Conservation (phyloP, 2,888 invertebrate genomes). For the Venusia cambrica region DNA sequence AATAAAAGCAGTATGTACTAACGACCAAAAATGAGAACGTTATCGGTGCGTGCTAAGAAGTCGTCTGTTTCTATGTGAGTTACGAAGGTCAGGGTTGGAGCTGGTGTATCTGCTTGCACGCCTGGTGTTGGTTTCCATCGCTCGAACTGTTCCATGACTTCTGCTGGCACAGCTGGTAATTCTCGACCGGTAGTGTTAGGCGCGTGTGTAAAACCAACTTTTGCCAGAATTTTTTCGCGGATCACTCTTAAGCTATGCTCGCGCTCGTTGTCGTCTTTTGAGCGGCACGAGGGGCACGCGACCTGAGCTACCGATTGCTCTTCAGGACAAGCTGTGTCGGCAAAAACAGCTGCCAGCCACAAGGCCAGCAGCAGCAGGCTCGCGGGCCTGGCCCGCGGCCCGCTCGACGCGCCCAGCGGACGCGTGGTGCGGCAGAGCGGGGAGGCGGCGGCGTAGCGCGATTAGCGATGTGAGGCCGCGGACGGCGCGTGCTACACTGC, state of each 20-base stretch:
- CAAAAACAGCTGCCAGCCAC: slow-evolving; percentile 71
- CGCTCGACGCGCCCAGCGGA: slow-evolving; percentile 79
- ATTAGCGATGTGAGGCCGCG: slow-evolving; percentile 72
- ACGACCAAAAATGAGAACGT: slow-evolving; percentile 86
- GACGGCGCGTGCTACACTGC: slow-evolving; percentile 77
- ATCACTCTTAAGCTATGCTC: slow-evolving; percentile 83
- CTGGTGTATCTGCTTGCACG: slow-evolving; percentile 82
- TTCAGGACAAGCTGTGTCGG: slow-evolving; percentile 66
- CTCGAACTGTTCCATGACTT: slow-evolving; percentile 75
- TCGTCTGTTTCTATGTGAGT: slow-evolving; percentile 83
- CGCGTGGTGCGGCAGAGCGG: slow-evolving; percentile 79
- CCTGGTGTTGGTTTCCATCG: slow-evolving; percentile 78
- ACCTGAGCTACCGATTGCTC: slow-evolving; percentile 52
- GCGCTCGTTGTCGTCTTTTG: slow-evolving; percentile 80
- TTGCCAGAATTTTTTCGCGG: slow-evolving; percentile 83
- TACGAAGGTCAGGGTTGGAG: slow-evolving; percentile 72
- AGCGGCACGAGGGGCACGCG: slow-evolving; percentile 78
- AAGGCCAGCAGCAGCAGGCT: slow-evolving; percentile 78
- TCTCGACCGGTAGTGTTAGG: slow-evolving; percentile 83
- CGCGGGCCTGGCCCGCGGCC: slow-evolving; percentile 81
- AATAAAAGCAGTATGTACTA: slow-evolving; percentile 68
- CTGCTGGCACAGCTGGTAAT: slow-evolving; percentile 80
- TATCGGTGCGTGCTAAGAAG: slow-evolving; percentile 84
- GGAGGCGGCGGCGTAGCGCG: slow-evolving; percentile 75
- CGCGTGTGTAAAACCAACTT: slow-evolving; percentile 82